Evolutionary conservation across 2,797 vertebrate species (phyloP).

Genomic region (Iguana delicatissima): DNA sequence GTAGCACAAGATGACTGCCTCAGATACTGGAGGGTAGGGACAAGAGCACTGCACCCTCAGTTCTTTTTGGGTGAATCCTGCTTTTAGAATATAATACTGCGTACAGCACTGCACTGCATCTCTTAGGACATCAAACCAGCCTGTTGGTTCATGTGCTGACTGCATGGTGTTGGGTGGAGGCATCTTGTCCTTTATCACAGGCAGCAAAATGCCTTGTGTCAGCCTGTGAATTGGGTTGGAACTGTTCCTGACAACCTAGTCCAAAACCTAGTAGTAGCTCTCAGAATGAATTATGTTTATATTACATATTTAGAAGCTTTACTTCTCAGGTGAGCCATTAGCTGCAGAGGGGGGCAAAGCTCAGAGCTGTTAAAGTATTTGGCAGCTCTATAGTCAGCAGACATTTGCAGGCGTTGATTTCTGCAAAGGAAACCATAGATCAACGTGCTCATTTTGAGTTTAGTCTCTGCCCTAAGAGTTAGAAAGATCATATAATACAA

Average conservation of each 20-base stretch:
- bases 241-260: background rate
- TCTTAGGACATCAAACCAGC: too few relatives aligned
- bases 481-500: background rate
- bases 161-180: background rate
- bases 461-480: background rate
- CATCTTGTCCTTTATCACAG: background rate
- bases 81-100: too few relatives aligned
- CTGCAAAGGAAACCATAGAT: background rate
- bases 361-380: background rate
- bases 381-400: background rate
- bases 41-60: background rate
- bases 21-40: background rate
- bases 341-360: background rate
- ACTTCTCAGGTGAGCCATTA: background rate
- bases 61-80: too few relatives aligned
- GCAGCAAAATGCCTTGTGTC: background rate
- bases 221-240: background rate
- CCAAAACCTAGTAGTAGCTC: background rate
- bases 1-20: background rate
- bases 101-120: too few relatives aligned
- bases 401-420: background rate
- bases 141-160: too few relatives aligned
- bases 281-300: background rate
- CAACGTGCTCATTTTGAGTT: background rate
- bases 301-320: background rate